Conservation (phyloP, 2,797 vertebrate genomes). For the Enteromius fasciolatus region DNA sequence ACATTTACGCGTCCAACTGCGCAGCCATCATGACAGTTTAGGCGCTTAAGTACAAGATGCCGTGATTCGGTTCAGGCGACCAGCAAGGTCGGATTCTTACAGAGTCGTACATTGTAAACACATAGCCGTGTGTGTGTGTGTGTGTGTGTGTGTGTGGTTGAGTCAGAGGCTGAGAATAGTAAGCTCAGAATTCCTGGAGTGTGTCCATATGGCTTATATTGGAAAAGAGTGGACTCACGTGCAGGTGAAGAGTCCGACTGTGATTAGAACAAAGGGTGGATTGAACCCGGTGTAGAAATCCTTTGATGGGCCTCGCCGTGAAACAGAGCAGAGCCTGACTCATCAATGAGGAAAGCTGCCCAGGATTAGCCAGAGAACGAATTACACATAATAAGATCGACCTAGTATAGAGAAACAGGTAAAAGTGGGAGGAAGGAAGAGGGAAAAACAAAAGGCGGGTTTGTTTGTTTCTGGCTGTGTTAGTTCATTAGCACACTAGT, state of each 20-base stretch:
- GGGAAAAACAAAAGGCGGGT: slow-evolving; percentile 24
- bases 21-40: not conserved
- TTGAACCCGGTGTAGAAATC: slow-evolving; percentile 1
- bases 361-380: slow-evolving; percentile 34
- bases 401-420: slow-evolving; percentile 19
- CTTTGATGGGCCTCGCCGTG: slow-evolving; percentile 43
- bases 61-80: not conserved
- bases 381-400: slow-evolving; percentile 22
- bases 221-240: slow-evolving; percentile 35
- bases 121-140: not conserved
- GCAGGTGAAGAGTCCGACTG: slow-evolving; percentile 34
- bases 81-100: not conserved
- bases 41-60: not conserved
- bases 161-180: slow-evolving; percentile 40
- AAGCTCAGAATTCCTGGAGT: slow-evolving; percentile 28
- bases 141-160: not conserved
- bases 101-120: slow-evolving; percentile 15
- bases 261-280: slow-evolving; percentile 28
- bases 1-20: not conserved
- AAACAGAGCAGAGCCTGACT: slow-evolving; percentile 30
- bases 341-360: slow-evolving; percentile 26
- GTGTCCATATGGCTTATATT: slow-evolving; percentile 45
- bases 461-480: slow-evolving; percentile 51
- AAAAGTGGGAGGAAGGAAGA: slow-evolving; percentile 18
- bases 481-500: slow-evolving; percentile 59